Evolutionary conservation across 2,888 invertebrate species (phyloP), one percentile per base, ranked within the genome.

Genomic region (Sipha maydis): DNA sequence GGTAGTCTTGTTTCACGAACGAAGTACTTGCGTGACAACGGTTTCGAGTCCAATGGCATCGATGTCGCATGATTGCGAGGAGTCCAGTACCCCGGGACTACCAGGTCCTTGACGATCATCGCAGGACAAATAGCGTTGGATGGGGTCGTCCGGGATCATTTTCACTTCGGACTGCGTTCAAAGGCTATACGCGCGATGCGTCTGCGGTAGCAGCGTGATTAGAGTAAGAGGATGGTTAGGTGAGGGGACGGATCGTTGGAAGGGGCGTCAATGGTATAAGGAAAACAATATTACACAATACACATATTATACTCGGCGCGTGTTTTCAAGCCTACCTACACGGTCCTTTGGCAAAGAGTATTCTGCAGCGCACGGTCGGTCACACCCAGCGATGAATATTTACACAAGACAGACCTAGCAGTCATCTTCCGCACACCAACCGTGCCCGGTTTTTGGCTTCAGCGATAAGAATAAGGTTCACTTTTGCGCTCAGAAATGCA

Each of bases 261-360:
- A 9, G 25, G 19, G 61, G 25, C 28, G 69, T 25, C 69, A 9
- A 73, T 21, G 31, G 31, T 25, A 61, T 17, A 61, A 8, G 34
- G 34, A 80, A 80, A 80, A 80, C 80, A 80, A 79, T 79, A 61
- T 79, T 79, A 31, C 79, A 54, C 79, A 34, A 25, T 61, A 21
- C 25, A 78, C 31, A 54, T 54, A 54, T 48, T 78, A 78, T 54
- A 54, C 78, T 54, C 19, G 54, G 54, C 31, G 78, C 78, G 2
- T 78, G 78, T 78, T 78, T 78, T 54, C 78, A 54, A 78, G 54
- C 78, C 48, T 73, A 78, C 78, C 78, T 78, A 78, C 54, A 78
- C 54, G 78, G 78, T 54, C 31, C 78, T 78, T 78, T 78, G 78
- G 78, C 78, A 78, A 78, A 54, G 78, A 78, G 78, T 25, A 54